These are phyloP conservation scores for Agrilus mali DNA, from an alignment of 2,888 invertebrate species.

Conservation along the genomic window DNA sequence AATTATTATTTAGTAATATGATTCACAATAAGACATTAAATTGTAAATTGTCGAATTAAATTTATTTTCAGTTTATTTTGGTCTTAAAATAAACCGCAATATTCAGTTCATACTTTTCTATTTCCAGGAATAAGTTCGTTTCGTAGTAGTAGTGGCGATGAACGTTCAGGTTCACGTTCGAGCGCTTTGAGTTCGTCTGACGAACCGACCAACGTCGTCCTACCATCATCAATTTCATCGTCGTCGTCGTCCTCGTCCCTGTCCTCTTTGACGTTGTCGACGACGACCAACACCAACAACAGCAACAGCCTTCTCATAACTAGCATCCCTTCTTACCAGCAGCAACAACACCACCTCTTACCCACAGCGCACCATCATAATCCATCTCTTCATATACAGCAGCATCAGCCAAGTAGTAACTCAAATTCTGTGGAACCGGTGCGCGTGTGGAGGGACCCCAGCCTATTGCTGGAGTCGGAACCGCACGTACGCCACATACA, in stretches of 20 bases:
- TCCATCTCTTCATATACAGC: background rate
- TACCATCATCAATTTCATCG: constrained; percentile 18
- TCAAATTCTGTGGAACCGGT: constrained; percentile 22
- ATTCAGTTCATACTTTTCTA: too few relatives aligned
- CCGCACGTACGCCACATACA: constrained; percentile 46
- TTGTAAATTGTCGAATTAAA: too few relatives aligned
- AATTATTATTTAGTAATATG: too few relatives aligned
- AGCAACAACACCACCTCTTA: constrained; percentile 9
- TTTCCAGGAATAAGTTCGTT: constrained; percentile 52
- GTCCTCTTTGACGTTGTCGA: constrained; percentile 1
- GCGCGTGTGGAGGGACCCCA: constrained; percentile 46
- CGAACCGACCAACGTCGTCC: constrained; percentile 46
- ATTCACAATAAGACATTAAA: too few relatives aligned
- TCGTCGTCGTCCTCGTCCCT: constrained; percentile 11
- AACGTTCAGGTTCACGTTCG: constrained; percentile 62
- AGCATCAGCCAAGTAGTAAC: constrained; percentile 8
- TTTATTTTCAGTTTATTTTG: too few relatives aligned
- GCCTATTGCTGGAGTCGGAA: constrained; percentile 37
- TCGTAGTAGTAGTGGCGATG: constrained; percentile 58
- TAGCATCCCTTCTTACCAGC: constrained; percentile 2
- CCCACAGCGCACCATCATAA: background rate
- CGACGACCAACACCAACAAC: constrained; percentile 2
- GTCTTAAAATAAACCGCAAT: too few relatives aligned
- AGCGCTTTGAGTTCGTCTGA: constrained; percentile 64
- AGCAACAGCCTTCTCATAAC: constrained; percentile 2